Percentiles rank a stretch among this genome's conserved stretches.
phyloP scores from a whole-genome alignment of 1,140 invertebrate genomes.

The Atta colombica region DNA sequence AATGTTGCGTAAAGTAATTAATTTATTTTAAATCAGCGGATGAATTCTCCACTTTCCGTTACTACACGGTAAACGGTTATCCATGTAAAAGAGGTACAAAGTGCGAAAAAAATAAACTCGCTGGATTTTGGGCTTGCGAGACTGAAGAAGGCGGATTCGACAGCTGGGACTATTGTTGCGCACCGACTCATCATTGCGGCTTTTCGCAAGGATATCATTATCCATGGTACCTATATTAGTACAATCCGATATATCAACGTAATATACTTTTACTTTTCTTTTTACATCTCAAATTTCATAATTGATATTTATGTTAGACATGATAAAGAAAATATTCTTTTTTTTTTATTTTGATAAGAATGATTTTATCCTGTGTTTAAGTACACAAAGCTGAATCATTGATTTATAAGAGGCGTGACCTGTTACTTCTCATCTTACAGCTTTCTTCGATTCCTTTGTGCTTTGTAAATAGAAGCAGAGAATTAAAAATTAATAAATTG shows the following conservation, averaged over 20 bases:
- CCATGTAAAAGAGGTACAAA: constrained; percentile 91
- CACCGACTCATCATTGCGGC: constrained; percentile 93
- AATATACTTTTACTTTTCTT: neutral
- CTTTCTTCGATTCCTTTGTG: neutral
- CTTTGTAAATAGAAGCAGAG: neutral
- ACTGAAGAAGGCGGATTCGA: constrained; percentile 90
- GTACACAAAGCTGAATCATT: neutral
- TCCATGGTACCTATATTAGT: constrained; percentile 88
- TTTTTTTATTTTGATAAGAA: neutral
- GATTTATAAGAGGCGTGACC: neutral
- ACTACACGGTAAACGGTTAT: constrained; percentile 92
- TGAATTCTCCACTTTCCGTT: constrained; percentile 87
- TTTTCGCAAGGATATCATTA: constrained; percentile 92
- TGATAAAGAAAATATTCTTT: neutral
- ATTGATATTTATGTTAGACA: neutral
- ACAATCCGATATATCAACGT: neutral
- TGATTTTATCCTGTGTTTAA: neutral
- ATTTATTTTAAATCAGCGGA: constrained; percentile 69
- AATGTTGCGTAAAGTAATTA: neutral
- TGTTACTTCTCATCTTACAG: neutral
- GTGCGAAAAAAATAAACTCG: constrained; percentile 90
- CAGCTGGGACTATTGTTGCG: constrained; percentile 94
- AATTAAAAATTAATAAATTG: neutral
- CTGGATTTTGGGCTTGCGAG: constrained; percentile 93
- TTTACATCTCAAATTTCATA: neutral